Percentiles rank a stretch among this genome's conserved stretches.
These are phyloP conservation scores for Lasius fuliginosus DNA, from an alignment of 2,888 invertebrate species.

Conservation along the genomic window DNA sequence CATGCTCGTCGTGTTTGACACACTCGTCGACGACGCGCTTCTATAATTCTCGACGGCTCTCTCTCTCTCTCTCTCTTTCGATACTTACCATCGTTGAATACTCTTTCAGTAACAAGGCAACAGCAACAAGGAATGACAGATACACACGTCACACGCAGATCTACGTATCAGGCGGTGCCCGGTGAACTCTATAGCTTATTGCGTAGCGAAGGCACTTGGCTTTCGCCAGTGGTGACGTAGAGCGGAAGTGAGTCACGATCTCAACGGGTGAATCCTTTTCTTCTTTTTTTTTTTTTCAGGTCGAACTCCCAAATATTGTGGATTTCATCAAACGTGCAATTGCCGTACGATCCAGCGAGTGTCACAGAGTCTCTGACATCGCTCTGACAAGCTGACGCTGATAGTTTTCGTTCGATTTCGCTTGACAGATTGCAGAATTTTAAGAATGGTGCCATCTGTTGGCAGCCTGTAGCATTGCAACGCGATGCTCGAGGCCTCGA, in stretches of 20 bases:
- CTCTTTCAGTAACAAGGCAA: neutral
- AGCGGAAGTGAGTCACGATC: slow-evolving; percentile 52
- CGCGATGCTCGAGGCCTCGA: too few species aligned
- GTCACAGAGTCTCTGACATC: slow-evolving; percentile 30
- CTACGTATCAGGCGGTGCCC: slow-evolving; percentile 17
- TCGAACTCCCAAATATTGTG: neutral
- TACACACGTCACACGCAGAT: neutral
- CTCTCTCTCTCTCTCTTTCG: neutral
- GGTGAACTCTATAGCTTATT: neutral
- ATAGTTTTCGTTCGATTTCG: slow-evolving; percentile 10
- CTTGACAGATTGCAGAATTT: neutral
- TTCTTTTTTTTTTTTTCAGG: neutral
- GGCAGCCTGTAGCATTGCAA: neutral
- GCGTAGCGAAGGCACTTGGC: slow-evolving; percentile 1
- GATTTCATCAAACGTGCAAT: slow-evolving; percentile 2
- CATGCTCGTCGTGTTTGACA: neutral
- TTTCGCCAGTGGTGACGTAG: slow-evolving; percentile 35
- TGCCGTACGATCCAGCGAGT: neutral
- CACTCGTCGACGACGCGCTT: neutral
- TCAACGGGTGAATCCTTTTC: neutral
- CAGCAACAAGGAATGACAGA: neutral
- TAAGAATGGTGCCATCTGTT: slow-evolving; percentile 4
- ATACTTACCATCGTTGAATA: slow-evolving; percentile 44
- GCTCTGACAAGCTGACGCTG: slow-evolving; percentile 14
- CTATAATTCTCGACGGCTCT: neutral